A percentile compares a stretch with the other conserved stretches of the same genome.
phyloP scores from a whole-genome alignment of 2,797 vertebrate species.

The Tauraco hartlaubi region DNA sequence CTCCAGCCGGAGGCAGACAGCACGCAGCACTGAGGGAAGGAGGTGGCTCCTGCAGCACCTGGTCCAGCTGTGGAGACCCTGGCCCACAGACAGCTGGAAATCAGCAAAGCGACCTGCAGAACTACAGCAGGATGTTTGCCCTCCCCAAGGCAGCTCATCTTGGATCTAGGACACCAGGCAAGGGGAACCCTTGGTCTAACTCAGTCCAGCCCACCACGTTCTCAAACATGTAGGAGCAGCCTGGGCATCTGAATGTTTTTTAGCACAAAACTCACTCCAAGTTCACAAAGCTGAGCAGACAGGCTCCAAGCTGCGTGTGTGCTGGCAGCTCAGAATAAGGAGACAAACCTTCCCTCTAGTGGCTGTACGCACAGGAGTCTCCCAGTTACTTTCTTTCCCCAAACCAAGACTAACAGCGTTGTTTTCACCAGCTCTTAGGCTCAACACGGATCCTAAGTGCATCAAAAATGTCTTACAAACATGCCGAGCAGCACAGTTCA shows the following conservation, averaged over 20 bases:
- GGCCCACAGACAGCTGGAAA: neutral
- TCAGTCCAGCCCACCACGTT: accelerated
- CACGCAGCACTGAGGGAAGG: neutral
- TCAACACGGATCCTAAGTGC: accelerated
- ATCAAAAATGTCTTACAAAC: too few species aligned
- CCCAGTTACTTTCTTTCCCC: neutral
- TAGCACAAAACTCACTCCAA: neutral
- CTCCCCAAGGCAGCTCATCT: neutral
- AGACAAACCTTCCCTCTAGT: conserved; percentile 58
- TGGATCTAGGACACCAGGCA: accelerated
- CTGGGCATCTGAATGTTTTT: neutral
- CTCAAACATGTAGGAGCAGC: accelerated
- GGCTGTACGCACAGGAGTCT: neutral
- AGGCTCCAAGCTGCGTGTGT: neutral
- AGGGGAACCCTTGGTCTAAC: neutral
- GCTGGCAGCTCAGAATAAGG: neutral
- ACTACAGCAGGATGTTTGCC: neutral
- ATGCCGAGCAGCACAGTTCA: accelerated
- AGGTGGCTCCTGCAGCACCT: neutral
- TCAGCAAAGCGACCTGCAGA: neutral
- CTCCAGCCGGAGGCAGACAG: neutral
- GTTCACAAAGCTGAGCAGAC: neutral
- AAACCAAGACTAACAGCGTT: accelerated
- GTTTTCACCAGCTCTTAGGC: neutral
- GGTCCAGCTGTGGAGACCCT: neutral